Percentiles rank a stretch among this genome's conserved stretches.
Evolutionary conservation across 2,888 invertebrate species (phyloP).

Genomic region (Mimumesa dahlbomi): DNA sequence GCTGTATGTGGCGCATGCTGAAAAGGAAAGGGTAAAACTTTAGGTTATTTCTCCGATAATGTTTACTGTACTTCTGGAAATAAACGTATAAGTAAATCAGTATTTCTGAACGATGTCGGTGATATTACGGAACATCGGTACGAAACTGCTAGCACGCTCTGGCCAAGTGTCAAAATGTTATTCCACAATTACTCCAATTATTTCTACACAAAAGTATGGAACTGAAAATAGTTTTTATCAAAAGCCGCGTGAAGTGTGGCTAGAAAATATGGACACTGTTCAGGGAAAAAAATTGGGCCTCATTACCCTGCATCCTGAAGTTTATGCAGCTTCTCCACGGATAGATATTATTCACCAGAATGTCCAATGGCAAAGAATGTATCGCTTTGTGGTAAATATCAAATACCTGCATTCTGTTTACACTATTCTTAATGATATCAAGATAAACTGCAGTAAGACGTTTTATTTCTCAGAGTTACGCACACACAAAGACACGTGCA

Average conservation of each 20-base stretch:
- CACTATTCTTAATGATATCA: not conserved
- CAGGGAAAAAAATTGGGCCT: slow-evolving; percentile 91
- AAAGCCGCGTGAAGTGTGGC: slow-evolving; percentile 90
- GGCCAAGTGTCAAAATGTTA: slow-evolving; percentile 59
- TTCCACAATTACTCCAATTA: slow-evolving; percentile 73
- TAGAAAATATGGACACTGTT: slow-evolving; percentile 90
- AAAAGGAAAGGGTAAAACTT: no score
- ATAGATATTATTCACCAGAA: slow-evolving; percentile 94
- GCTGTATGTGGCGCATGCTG: no score
- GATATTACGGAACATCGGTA: slow-evolving; percentile 63
- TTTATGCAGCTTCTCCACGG: slow-evolving; percentile 91
- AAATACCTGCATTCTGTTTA: not conserved
- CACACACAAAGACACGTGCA: slow-evolving; percentile 88
- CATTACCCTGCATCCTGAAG: slow-evolving; percentile 92
- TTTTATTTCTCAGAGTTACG: slow-evolving; percentile 82
- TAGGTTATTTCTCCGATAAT: no score
- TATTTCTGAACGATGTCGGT: no score
- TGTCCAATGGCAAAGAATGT: slow-evolving; percentile 91
- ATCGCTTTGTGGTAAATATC: slow-evolving; percentile 87
- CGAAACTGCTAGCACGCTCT: slow-evolving; percentile 55
- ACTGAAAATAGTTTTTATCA: slow-evolving; percentile 78
- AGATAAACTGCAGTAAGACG: not conserved
- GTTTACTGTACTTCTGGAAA: no score
- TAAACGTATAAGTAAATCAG: no score
- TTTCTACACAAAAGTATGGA: slow-evolving; percentile 70